Base-by-base conservation (phyloP, 2,888 invertebrate species). In the Athalia circularis region DNA sequence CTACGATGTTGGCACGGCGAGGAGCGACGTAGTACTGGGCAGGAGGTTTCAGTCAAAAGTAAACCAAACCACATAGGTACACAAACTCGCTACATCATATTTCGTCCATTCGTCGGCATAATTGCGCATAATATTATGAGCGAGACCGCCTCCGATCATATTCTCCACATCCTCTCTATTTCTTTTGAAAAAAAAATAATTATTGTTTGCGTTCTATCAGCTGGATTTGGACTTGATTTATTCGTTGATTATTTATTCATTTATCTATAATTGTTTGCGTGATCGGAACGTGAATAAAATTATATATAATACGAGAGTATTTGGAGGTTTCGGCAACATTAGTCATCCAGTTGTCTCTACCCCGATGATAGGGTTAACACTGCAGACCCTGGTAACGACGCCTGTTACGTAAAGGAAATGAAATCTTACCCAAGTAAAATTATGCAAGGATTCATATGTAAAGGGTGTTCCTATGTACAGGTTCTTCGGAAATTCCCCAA, bases 1-100 rank as follows among this genome's bases (percentile, higher is more conserved):
- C 72, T 48, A 61, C 81, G 82, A 79, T 84, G 84, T 85, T 86
- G 84, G 81, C 82, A 59, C 74, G 57, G 11, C 29, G 45, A 6
- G 29, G 57, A 13, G 57, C 47, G 9, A 72, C 8, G 13, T 43
- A 15, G 47, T 54, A n/a, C 54, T 54, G 54, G n/a, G 29, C 54
- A 54, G 4, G 9, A 54, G 59, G 57, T 59, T 57, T 72, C 47
- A 59, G 59, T 72, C 47, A 59, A 72, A 72, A 72, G 43, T 72
- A 59, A 57, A 59, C 72, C 59, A n/a, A 15, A 45, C n/a, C 29
- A 45, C 59, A 2, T 29, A 29, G 29, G 29, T 29, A 29, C 2
- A 29, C 29, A 29, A 47, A 72, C 72, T 59, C 57, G 45, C 45
- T 72, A 9, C 59, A 47, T 13, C 47, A 52, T 11, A n/a, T 11